Evolutionary conservation across 2,888 invertebrate genomes (phyloP), one percentile per base, ranked within the genome.

Genomic region (Cantharis flavilabris): DNA sequence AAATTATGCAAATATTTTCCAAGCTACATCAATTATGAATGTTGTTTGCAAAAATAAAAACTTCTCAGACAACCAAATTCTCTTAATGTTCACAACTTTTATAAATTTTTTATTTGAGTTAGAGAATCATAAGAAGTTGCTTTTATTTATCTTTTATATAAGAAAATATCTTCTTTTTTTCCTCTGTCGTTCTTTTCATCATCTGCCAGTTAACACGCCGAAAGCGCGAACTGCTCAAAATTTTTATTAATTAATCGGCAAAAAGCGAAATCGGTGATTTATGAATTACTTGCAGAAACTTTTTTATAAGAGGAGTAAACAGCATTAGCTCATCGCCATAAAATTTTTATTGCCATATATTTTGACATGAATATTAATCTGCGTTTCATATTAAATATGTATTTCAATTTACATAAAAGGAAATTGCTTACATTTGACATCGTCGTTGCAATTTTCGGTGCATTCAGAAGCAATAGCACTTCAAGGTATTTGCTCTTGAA

Each of bases 21-120:
- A 64, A 65, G 67, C 75, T 69, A 33, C 69, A 72, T 72, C 73
- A 76, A 72, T 78, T 71, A 75, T 75, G 70, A 70, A 75, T 75
- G 64, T 26, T 49, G 70, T 65, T 75, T 70, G 64, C 62, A 62
- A 70, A 75, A 75, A 75, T 70, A 75, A 75, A 75, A 73, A 73
- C 69, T 73, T 73, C 69, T 49, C 69, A 73, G 73, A 73, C 73
- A 23, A 49, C 49, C 49, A 49, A 49, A 49, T 49, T 49, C 49
- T 49, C 13, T 49, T 49, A 49, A 49, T 49, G 49, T 49, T 49
- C 49, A 49, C 49, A 49, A 49, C 49, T 49, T 49, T 49, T 13
- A 49, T 49, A 49, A 49, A 49, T 49, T 49, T 49, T 49, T 49
- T 49, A 49, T 49, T 49, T n/a, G n/a, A 49, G 49, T 49, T 49